Base-by-base conservation (phyloP, 2,888 invertebrate genomes). In the Amiota minor region DNA sequence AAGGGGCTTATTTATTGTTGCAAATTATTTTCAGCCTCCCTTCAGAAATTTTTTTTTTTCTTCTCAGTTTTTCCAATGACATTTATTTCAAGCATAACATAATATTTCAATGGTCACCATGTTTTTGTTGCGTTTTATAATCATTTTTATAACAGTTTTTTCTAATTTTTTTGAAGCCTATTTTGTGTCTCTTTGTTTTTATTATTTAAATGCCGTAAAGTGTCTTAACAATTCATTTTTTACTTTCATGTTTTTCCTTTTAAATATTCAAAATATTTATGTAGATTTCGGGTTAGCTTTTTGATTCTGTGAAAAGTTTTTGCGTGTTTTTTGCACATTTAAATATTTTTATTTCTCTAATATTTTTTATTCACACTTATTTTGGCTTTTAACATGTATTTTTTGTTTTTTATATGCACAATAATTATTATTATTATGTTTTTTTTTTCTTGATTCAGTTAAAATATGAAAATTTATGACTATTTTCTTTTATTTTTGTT, bases 21-120 rank as follows among this genome's bases (percentile, higher is more conserved):
- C 35, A 71, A 71, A 71, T 71, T 64, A 23, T 71, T 71, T 53
- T 18, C n/a, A 10, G 46, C 45, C 12, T n/a, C 59, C 3, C 18
- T 59, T 56, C 16, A 16, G 16, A 11, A 14, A 23, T 68, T 68
- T 23, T 35, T 35, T 53, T 49, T 46, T 59, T 10, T 70, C 23
- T 56, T 9, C 3, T 69, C 12, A 12, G 10, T 35, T 49, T 56
- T 20, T 35, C 35, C 16, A 59, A 59, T 35, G 45, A 11, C 45
- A 62, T 62, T 45, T 46, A 23, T 46, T 70, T 61, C 12, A 55
- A 64, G 53, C 49, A 50, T 59, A 35, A 64, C 49, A 50, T 59
- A 35, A 62, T 49, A 50, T 23, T 71, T 62, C 62, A 71, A 61
- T 14, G 61, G 71, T 61, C 50, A 2, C 50, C 50, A 50, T 46